Evolutionary conservation across 1,140 invertebrate species (phyloP).

Genomic region (Planococcus citri): DNA sequence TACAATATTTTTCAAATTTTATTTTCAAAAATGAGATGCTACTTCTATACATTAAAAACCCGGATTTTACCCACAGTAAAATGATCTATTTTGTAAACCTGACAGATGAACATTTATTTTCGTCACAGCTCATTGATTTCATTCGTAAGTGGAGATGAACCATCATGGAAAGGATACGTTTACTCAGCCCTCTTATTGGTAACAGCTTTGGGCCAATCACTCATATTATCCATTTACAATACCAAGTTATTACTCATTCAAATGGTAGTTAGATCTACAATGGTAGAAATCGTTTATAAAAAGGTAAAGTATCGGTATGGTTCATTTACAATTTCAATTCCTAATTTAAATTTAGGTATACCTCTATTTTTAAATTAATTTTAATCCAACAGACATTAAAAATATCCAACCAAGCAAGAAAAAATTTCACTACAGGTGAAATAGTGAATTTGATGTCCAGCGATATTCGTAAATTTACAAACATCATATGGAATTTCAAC

Average conservation of each 20-base stretch:
- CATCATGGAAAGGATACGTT: constrained; percentile 73
- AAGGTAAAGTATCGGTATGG: constrained; percentile 44
- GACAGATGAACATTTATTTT: constrained; percentile 25
- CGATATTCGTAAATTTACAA: constrained; percentile 70
- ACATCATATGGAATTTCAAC: constrained; percentile 78
- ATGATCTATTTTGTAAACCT: too few relatives aligned
- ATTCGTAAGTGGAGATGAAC: constrained; percentile 47
- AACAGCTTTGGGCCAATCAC: constrained; percentile 69
- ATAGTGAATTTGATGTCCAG: constrained; percentile 90
- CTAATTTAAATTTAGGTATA: too few relatives aligned
- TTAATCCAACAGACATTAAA: constrained; percentile 42
- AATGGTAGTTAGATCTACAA: constrained; percentile 75
- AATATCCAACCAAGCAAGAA: constrained; percentile 62
- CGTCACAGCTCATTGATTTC: constrained; percentile 52
- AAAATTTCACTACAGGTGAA: constrained; percentile 78
- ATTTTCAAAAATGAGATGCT: too few relatives aligned
- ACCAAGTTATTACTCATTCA: constrained; percentile 82
- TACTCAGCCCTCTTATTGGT: constrained; percentile 65
- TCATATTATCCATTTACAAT: constrained; percentile 80
- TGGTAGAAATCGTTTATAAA: constrained; percentile 86
- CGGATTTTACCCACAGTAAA: too few relatives aligned
- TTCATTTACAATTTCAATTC: not conserved
- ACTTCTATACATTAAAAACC: too few relatives aligned
- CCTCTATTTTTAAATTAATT: not conserved
- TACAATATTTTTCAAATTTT: too few relatives aligned